A percentile compares a stretch with the other conserved stretches of the same genome.
phyloP scores from a whole-genome alignment of 2,113 vertebrate genomes.

The Melanerpes formicivorus region DNA sequence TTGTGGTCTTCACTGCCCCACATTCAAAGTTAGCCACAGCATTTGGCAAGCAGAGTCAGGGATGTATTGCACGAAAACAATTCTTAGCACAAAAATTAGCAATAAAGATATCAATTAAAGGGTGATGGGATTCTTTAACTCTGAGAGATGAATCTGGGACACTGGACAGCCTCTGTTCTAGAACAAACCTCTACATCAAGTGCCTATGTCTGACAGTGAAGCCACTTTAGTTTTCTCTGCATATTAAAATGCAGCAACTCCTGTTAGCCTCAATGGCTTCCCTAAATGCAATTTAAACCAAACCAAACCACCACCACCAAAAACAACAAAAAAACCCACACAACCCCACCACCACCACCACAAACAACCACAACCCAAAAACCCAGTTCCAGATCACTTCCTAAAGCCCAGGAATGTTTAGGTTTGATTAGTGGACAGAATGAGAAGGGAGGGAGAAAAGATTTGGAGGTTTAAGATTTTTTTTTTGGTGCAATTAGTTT shows the following conservation, averaged over 20 bases:
- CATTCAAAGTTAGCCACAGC: not conserved
- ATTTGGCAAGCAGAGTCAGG: not conserved
- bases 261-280: not conserved
- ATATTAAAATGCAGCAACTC: not conserved
- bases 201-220: not conserved
- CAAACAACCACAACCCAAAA: not conserved
- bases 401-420: not conserved
- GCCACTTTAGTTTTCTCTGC: not conserved
- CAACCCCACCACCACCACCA: not conserved
- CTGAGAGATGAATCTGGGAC: not conserved
- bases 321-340: not conserved
- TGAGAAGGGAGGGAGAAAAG: not conserved
- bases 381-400: not conserved
- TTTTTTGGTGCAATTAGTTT: conserved; percentile 17
- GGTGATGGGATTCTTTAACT: not conserved
- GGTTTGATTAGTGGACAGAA: not conserved
- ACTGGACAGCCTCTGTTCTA: not conserved
- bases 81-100: not conserved
- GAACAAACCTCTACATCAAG: not conserved
- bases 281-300: not conserved
- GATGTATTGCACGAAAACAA: not conserved
- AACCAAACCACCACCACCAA: not conserved
- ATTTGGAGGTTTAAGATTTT: not conserved
- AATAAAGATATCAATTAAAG: not conserved
- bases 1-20: not conserved